Evolutionary conservation across 2,113 vertebrate genomes (phyloP), one percentile per base, ranked within the genome.

Genomic region (Seriola aureovittata): DNA sequence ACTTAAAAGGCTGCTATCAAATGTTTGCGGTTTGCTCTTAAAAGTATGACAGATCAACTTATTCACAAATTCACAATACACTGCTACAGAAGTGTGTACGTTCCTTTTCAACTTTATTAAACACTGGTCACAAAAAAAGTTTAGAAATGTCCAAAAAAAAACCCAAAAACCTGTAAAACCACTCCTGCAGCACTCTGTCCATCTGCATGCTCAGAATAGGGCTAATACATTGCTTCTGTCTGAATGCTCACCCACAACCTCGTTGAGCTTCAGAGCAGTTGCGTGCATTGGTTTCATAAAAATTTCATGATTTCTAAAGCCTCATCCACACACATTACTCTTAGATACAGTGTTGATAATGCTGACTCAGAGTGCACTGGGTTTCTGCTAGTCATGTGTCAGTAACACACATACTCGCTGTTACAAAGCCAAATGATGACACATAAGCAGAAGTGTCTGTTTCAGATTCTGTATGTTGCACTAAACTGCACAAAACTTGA

Each of bases 281-380:
- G 36, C 21, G n/a, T 46, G 48, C 52, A 65, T 48, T 67, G 4
- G 12, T 62, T 82, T 82, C 55, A 80, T 85, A 23, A 77, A 82
- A 67, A 25, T 75, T 40, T 46, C 6, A 75, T 25, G 69, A 4
- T 32, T 38, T 55, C 52, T 71, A 81, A 86, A 80, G 40, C 36
- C 12, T 17, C 2, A 1, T 81, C 23, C 11, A 12, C 38, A 52
- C 42, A 72, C 21, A 65, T 65, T 64, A 48, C 72, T 70, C 34
- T 23, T 9, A 5, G 2, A 52, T n/a, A 40, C 40, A 42, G 19
- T 7, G 32, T 16, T 42, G 19, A 23, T 21, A 34, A 59, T 63
- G 46, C 54, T 80, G 44, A 71, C 64, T 55, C 70, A 75, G 60
- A 62, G 62, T 46, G 4, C n/a, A 14, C 9, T 70, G 54, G 2